A percentile compares a stretch with the other conserved stretches of the same genome.
Conservation (phyloP, 2,888 invertebrate species). For the Endomychus coccineus region DNA sequence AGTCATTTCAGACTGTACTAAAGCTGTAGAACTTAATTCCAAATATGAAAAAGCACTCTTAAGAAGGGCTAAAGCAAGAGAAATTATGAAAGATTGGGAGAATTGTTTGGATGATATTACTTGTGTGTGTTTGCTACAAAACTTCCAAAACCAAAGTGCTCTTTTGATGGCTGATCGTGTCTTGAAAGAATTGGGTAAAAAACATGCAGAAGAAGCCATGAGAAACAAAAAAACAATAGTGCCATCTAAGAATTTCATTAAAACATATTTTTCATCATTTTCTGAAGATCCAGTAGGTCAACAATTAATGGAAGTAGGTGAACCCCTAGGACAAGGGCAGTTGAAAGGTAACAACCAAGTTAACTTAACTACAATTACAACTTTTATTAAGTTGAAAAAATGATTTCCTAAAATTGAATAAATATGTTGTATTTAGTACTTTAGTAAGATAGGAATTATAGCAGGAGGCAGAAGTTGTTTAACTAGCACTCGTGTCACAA, state of each 20-base stretch:
- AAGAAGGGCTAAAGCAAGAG: slow-evolving; percentile 75
- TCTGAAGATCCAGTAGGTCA: slow-evolving; percentile 74
- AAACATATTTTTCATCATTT: slow-evolving; percentile 82
- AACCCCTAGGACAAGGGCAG: slow-evolving; percentile 35
- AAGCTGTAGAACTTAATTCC: slow-evolving; percentile 76
- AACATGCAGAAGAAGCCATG: slow-evolving; percentile 70
- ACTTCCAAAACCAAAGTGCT: slow-evolving; percentile 74
- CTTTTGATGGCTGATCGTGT: slow-evolving; percentile 81
- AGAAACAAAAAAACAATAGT: slow-evolving; percentile 61
- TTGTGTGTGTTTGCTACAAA: slow-evolving; percentile 84
- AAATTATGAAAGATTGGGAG: slow-evolving; percentile 70
- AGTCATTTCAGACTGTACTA: slow-evolving; percentile 80
- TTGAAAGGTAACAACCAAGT: slow-evolving; percentile 29
- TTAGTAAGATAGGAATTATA: no score
- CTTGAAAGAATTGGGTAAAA: slow-evolving; percentile 70
- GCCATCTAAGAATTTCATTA: slow-evolving; percentile 81
- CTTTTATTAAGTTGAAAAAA: slow-evolving; percentile 10
- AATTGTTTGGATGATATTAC: slow-evolving; percentile 87
- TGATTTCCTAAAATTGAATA: no score
- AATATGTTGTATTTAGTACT: no score
- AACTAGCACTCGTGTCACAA: no score
- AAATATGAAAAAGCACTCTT: slow-evolving; percentile 83
- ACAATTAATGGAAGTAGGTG: slow-evolving; percentile 41
- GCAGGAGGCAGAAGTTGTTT: no score
- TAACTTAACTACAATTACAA: slow-evolving; percentile 1